These are phyloP conservation scores for Pseudomyrmex flavicornis DNA, from an alignment of 1,140 invertebrate genomes.

Conservation along the genomic window DNA sequence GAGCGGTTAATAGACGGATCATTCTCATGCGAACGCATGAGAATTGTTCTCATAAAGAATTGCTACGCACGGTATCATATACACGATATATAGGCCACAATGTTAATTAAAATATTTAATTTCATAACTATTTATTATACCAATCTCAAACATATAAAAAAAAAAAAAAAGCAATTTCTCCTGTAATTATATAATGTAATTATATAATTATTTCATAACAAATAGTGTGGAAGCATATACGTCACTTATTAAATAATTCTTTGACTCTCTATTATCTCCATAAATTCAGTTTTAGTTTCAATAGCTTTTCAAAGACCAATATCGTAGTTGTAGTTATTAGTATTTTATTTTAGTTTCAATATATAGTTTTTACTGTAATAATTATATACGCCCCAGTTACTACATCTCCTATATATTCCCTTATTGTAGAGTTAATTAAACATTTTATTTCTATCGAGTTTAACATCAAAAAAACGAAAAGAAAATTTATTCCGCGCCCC, in stretches of 20 bases:
- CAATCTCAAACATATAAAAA: conserved; percentile 1
- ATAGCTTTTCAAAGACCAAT: background rate
- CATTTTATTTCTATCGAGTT: background rate
- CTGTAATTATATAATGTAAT: conserved; percentile 28
- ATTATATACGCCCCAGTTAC: background rate
- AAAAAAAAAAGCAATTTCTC: background rate
- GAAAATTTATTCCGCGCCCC: conserved; percentile 10
- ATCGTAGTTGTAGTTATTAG: background rate
- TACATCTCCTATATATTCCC: background rate
- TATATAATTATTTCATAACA: background rate
- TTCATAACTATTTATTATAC: conserved; percentile 10
- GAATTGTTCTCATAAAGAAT: conserved; percentile 34
- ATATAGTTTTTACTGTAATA: background rate
- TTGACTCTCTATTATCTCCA: conserved; percentile 1
- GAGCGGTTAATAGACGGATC: conserved; percentile 30
- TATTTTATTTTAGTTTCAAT: no score
- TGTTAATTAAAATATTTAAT: background rate
- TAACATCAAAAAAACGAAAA: background rate
- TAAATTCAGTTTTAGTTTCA: background rate
- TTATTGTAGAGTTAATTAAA: background rate
- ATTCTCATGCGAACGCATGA: conserved; percentile 23
- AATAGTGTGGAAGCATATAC: no score
- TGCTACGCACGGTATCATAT: background rate
- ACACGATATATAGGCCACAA: conserved; percentile 1
- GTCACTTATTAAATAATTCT: no score